Evolutionary conservation across 1,140 invertebrate genomes (phyloP).

Genomic region (Brachionus sp.): DNA sequence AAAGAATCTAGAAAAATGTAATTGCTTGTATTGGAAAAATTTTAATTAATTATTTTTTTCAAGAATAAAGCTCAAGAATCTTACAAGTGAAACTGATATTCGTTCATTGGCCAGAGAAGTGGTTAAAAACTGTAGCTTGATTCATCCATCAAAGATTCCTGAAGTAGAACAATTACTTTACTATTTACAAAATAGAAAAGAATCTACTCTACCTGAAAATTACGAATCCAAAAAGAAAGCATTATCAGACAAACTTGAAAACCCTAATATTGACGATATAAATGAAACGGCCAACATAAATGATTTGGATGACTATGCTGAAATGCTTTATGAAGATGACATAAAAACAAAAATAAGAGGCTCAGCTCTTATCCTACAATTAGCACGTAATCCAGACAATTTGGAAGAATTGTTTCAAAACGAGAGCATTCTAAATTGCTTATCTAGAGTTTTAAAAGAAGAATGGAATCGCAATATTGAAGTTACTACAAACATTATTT

Average conservation of each 20-base stretch:
- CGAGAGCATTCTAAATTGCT: constrained; percentile 91
- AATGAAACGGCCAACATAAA: constrained; percentile 70
- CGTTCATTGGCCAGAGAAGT: constrained; percentile 76
- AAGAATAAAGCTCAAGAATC: constrained; percentile 75
- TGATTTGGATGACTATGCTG: constrained; percentile 81
- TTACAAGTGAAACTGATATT: constrained; percentile 76
- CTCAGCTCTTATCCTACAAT: constrained; percentile 80
- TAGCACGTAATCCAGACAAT: constrained; percentile 87
- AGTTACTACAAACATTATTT: constrained; percentile 90
- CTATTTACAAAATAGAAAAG: constrained; percentile 79
- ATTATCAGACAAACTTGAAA: constrained; percentile 57
- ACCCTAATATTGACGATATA: constrained; percentile 56
- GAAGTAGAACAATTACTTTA: constrained; percentile 87
- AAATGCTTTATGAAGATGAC: constrained; percentile 81
- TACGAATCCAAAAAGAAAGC: constrained; percentile 46
- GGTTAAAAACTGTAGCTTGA: constrained; percentile 79
- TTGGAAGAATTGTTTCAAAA: constrained; percentile 71
- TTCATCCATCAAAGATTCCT: constrained; percentile 74
- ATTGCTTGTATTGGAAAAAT: constrained; percentile 46
- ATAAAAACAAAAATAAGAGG: constrained; percentile 86
- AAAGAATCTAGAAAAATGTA: constrained; percentile 68
- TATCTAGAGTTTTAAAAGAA: constrained; percentile 87
- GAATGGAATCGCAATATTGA: constrained; percentile 95
- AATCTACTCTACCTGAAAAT: constrained; percentile 54
- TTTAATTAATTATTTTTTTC: background rate